Percentiles rank a stretch among this genome's conserved stretches.
Conservation (phyloP, 2,113 vertebrate species). For the Stictonetta naevosa region DNA sequence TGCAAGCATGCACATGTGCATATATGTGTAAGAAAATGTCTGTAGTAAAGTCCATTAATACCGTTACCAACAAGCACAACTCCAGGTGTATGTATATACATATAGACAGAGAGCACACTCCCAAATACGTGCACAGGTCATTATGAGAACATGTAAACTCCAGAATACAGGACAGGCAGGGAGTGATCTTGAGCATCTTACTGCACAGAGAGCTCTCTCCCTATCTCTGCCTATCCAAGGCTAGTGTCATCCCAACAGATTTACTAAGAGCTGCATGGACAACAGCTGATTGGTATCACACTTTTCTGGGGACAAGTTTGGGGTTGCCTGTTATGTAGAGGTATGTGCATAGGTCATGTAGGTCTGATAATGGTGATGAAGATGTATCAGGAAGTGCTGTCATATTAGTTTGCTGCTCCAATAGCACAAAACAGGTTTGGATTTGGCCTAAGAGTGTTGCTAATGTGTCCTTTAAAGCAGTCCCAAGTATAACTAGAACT, state of each 20-base stretch:
- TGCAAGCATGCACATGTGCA: rapidly evolving
- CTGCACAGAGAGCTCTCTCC: not conserved
- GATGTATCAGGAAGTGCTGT: not conserved
- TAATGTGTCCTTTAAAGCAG: not conserved
- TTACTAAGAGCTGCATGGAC: not conserved
- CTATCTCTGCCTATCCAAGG: not conserved
- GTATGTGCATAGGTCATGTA: not conserved
- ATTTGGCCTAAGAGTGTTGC: not conserved
- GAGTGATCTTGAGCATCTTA: not conserved
- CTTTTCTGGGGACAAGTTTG: no score
- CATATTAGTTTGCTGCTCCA: not conserved
- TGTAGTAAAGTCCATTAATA: not conserved
- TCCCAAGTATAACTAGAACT: not conserved
- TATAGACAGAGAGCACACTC: not conserved
- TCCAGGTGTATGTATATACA: not conserved
- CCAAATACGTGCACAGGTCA: no score
- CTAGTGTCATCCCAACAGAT: not conserved
- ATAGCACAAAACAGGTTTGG: not conserved
- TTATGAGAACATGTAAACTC: not conserved
- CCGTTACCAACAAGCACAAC: not conserved
- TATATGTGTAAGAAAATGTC: not conserved
- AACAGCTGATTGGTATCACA: not conserved
- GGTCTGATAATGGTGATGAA: not conserved
- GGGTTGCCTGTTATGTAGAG: not conserved
- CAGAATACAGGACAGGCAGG: not conserved